Evolutionary conservation across 2,888 invertebrate species (phyloP), one percentile per base, ranked within the genome.

Genomic region (Melanophora roralis): DNA sequence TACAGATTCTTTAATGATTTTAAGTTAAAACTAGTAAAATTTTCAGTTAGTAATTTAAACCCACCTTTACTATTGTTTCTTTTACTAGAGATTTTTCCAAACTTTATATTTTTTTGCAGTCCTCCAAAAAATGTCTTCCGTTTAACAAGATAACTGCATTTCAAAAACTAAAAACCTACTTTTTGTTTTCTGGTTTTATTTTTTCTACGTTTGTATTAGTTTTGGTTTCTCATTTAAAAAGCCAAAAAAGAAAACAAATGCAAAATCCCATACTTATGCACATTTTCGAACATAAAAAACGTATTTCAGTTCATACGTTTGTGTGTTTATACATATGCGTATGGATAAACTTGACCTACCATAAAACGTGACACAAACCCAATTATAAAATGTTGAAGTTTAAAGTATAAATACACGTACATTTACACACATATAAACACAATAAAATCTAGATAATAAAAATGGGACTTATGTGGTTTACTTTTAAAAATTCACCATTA

Each of bases 351-450:
- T 79, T 79, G 79, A 79, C 79, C 79, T 79, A 79, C 79, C 71
- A 79, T 79, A 79, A 79, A 79, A 75, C 71, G 79, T 79, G 75
- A 79, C 79, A 79, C 67, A 79, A 79, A 79, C 79, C 79, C 65
- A 79, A 72, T 79, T 79, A 79, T 62, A 79, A n/a, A 78, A 55
- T 69, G 64, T 68, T 69, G 60, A 68, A 67, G 60, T 67, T 57
- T 27, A 23, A 73, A 21, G n/a, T n/a, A n/a, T n/a, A n/a, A n/a
- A n/a, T n/a, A n/a, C n/a, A n/a, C n/a, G n/a, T n/a, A n/a, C n/a
- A n/a, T n/a, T n/a, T n/a, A n/a, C n/a, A n/a, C n/a, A n/a, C n/a
- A n/a, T n/a, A n/a, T n/a, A n/a, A n/a, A 64, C 69, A 49, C 43
- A 45, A 71, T 27, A 27, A 27, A 27, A 40, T 71, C 19, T 60